Evolutionary conservation across 2,113 vertebrate genomes (phyloP).

Genomic region (Gymnogyps californianus): DNA sequence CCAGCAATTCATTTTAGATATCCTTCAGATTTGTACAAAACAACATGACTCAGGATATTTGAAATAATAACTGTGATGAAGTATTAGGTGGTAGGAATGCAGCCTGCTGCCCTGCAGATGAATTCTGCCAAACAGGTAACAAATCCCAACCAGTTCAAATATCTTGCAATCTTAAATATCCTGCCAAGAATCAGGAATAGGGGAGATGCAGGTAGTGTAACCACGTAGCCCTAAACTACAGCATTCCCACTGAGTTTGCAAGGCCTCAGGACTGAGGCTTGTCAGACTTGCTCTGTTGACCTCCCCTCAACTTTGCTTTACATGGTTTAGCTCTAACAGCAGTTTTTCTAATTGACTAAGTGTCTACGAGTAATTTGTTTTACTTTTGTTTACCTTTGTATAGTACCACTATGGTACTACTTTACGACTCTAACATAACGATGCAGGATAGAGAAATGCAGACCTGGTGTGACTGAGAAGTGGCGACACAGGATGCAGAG

Average conservation of each 20-base stretch:
- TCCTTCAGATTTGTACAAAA: not conserved
- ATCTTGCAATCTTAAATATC: not conserved
- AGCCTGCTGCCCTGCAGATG: not conserved
- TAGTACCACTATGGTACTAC: too few species aligned
- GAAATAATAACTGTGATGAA: not conserved
- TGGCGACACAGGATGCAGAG: too few species aligned
- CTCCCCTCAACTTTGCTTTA: not conserved
- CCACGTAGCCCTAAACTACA: not conserved
- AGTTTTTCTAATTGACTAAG: not conserved
- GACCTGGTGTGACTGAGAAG: not conserved
- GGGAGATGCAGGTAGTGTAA: not conserved
- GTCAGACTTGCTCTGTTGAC: not conserved
- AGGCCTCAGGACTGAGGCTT: not conserved
- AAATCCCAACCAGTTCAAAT: not conserved
- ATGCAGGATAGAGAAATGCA: not conserved
- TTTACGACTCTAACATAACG: not conserved
- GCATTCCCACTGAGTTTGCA: not conserved
- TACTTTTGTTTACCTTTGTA: not conserved
- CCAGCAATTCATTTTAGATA: not conserved
- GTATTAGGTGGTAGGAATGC: not conserved
- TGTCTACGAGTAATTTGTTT: not conserved
- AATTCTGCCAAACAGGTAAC: constrained; percentile 2
- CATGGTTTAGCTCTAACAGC: not conserved
- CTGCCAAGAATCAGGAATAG: not conserved
- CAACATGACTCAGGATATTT: not conserved